phyloP scores from a whole-genome alignment of 2,113 vertebrate species.

The Nicator chloris region DNA sequence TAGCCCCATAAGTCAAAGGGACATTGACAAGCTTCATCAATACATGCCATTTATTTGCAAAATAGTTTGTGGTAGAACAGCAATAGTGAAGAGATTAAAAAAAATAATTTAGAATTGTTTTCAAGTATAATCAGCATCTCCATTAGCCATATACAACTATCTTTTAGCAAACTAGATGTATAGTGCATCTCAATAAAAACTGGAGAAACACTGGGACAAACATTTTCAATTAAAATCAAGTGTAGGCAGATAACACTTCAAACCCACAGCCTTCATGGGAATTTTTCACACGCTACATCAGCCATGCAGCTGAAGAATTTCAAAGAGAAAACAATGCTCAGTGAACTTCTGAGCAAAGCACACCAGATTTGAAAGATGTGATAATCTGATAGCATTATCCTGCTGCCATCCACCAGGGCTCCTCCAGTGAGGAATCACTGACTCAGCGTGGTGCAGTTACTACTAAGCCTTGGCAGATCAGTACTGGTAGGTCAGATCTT shows the following conservation, averaged over 20 bases:
- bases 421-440: background rate
- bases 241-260: background rate
- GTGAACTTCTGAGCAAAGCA: slow-evolving; percentile 35
- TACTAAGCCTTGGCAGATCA: background rate
- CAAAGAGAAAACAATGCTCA: slow-evolving; percentile 31
- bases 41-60: background rate
- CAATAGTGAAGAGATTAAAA: background rate
- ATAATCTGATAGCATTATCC: slow-evolving; percentile 15
- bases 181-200: background rate
- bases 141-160: background rate
- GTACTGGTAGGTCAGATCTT: background rate
- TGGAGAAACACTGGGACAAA: background rate
- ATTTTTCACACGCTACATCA: background rate
- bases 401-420: background rate
- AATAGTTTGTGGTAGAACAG: background rate
- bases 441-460: background rate
- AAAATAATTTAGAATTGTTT: background rate
- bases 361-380: slow-evolving; percentile 11
- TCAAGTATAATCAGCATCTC: background rate
- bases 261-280: background rate
- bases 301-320: slow-evolving; percentile 13
- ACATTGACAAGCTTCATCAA: background rate
- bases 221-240: background rate
- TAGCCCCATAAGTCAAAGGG: background rate
- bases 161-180: background rate